Percentiles rank a stretch among this genome's conserved stretches.
phyloP scores from a whole-genome alignment of 2,888 invertebrate genomes.

The Sphaerophoria rueppellii region DNA sequence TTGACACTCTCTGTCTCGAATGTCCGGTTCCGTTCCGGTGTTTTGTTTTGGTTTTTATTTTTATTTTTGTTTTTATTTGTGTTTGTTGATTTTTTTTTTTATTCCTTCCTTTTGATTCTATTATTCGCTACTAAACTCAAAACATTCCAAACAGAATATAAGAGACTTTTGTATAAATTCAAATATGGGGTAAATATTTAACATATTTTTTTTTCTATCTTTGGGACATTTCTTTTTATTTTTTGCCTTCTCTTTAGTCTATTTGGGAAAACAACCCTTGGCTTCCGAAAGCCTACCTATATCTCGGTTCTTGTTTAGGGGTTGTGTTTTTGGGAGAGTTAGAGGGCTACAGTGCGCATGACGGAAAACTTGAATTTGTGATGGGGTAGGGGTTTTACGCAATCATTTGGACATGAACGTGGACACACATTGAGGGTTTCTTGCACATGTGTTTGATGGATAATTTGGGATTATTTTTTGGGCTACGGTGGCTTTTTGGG shows the following conservation, averaged over 20 bases:
- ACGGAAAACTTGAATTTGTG: slow-evolving; percentile 23
- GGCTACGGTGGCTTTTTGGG: slow-evolving; percentile 2
- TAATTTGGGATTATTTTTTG: background rate
- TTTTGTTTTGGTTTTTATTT: slow-evolving; percentile 63
- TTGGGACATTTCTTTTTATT: slow-evolving; percentile 1
- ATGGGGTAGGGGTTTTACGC: slow-evolving; percentile 49
- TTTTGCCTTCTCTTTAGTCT: slow-evolving; percentile 65
- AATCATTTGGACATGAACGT: slow-evolving; percentile 19
- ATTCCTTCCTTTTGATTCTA: background rate
- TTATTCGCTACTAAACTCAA: background rate
- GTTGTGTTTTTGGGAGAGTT: slow-evolving; percentile 42
- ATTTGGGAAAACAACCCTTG: slow-evolving; percentile 44
- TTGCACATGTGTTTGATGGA: background rate
- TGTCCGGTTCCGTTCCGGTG: slow-evolving; percentile 14
- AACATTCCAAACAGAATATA: background rate
- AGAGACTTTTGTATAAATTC: slow-evolving; percentile 55
- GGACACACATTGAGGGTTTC: background rate
- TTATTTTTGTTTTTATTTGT: slow-evolving; percentile 42
- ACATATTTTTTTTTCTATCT: slow-evolving; percentile 31
- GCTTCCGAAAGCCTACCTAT: background rate
- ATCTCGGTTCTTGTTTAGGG: slow-evolving; percentile 13
- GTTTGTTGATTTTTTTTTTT: slow-evolving; percentile 50
- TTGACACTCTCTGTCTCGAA: slow-evolving; percentile 45
- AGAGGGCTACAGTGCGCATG: slow-evolving; percentile 40
- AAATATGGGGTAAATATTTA: slow-evolving; percentile 66